Evolutionary conservation across 2,888 invertebrate species (phyloP), one percentile per base, ranked within the genome.

Genomic region (Pterostichus madidus): DNA sequence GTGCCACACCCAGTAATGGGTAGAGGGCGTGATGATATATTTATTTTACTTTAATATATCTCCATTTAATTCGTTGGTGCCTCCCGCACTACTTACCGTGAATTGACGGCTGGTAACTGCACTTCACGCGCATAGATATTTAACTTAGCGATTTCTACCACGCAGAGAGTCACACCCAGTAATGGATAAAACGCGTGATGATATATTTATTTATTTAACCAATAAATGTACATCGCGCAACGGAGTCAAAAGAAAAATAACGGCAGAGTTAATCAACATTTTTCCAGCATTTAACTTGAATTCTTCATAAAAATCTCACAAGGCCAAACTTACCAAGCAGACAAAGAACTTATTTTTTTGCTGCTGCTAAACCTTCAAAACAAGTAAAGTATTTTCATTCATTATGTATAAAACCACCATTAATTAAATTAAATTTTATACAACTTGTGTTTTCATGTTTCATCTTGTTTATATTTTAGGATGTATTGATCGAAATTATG

Each of bases 401-500:
- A 59, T 59, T 59, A 59, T 10, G 6, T 31, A 73, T 17, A 46
- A 73, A 73, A 11, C 49, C 17, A 10, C 73, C 73, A 73, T 73
- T 73, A 73, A 17, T 17, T 10, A 73, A 73, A 73, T 46, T 73
- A 73, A 73, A 73, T 46, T 59, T 46, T 46, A 17, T 71, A 24
- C n/a, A n/a, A n/a, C 44, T 24, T n/a, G 39, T 13, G 46, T 73
- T 73, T 73, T 73, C 46, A 39, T 59, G 2, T 73, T 73, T 46
- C 49, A 73, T 44, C 7, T 5, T 59, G 59, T 59, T 59, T 59
- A 49, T 49, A 5, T 49, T 49, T 5, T 49, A 11, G 13, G 49
- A 49, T 5, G 49, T 59, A 59, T 59, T 59, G 64, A 64, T 64
- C 64, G 13, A 64, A 31, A 17, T 17, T 8, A 59, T 10, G 59